A percentile compares a stretch with the other conserved stretches of the same genome.
These are phyloP conservation scores for Rhynchomys soricoides DNA, from an alignment of 2,113 vertebrate genomes.

Conservation along the genomic window DNA sequence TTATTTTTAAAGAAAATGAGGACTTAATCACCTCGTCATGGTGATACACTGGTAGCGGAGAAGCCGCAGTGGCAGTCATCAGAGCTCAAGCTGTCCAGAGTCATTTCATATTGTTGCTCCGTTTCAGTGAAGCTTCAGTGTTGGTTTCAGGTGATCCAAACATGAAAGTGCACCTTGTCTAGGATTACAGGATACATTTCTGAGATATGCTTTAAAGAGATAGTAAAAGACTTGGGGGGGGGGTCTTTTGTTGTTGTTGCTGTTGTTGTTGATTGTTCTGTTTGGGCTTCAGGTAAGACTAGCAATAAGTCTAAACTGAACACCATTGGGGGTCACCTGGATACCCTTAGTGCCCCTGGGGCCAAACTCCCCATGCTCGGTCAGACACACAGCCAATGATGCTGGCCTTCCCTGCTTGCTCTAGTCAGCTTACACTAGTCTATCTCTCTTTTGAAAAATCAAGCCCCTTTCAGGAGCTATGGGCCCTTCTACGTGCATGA, in stretches of 20 bases:
- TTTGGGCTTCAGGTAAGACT: conserved; percentile 29
- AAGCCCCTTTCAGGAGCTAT: conserved; percentile 53
- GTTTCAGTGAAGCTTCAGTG: background rate
- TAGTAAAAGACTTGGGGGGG: background rate
- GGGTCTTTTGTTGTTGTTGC: background rate
- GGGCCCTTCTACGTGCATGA: conserved; percentile 61
- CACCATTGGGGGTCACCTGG: background rate
- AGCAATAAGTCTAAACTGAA: background rate
- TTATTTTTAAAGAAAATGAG: background rate
- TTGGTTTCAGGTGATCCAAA: background rate
- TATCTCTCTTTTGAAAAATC: conserved; percentile 52
- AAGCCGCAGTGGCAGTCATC: background rate
- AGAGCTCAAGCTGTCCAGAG: background rate
- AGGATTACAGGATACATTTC: conserved; percentile 9
- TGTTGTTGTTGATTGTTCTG: background rate
- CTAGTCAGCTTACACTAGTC: conserved; percentile 13
- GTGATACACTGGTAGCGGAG: background rate
- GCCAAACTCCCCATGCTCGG: background rate
- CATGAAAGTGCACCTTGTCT: background rate
- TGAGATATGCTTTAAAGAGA: background rate
- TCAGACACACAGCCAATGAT: background rate
- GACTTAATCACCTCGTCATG: background rate
- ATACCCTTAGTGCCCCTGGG: background rate
- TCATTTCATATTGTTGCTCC: background rate
- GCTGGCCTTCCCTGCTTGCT: conserved; percentile 49